phyloP scores from a whole-genome alignment of 2,113 vertebrate species.

The Theristicus caerulescens region DNA sequence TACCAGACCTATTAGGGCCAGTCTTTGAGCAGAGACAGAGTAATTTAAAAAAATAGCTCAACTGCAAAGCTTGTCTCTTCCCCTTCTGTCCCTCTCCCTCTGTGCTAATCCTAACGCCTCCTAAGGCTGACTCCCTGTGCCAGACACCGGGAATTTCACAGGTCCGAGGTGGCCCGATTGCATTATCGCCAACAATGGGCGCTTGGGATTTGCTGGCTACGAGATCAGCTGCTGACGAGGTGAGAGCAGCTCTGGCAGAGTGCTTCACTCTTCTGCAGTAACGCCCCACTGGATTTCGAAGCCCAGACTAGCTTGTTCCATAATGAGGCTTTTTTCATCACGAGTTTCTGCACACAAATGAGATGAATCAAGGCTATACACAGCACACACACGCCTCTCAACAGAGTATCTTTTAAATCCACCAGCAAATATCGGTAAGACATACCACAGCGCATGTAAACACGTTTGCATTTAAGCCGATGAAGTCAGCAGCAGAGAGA shows the following conservation, averaged over 20 bases:
- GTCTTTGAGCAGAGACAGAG: neutral
- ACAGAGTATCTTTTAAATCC: fast-evolving
- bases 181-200: neutral
- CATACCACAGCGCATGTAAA: fast-evolving
- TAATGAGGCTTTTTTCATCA: neutral
- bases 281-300: fast-evolving
- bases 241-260: neutral
- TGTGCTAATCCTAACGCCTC: neutral
- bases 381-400: fast-evolving
- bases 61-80: neutral
- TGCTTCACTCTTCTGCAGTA: neutral
- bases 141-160: constrained; percentile 33
- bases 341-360: fast-evolving
- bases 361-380: neutral
- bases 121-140: neutral
- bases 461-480: neutral
- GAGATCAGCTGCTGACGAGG: neutral
- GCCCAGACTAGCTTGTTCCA: neutral
- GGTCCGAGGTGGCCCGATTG: neutral
- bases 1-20: neutral
- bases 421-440: neutral
- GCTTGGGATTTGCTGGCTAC: neutral
- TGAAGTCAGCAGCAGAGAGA: neutral
- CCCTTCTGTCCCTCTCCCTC: neutral
- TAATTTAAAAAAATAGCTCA: neutral